Evolutionary conservation across 2,888 invertebrate species (phyloP), one percentile per base, ranked within the genome.

Genomic region (Nemurella pictetii): DNA sequence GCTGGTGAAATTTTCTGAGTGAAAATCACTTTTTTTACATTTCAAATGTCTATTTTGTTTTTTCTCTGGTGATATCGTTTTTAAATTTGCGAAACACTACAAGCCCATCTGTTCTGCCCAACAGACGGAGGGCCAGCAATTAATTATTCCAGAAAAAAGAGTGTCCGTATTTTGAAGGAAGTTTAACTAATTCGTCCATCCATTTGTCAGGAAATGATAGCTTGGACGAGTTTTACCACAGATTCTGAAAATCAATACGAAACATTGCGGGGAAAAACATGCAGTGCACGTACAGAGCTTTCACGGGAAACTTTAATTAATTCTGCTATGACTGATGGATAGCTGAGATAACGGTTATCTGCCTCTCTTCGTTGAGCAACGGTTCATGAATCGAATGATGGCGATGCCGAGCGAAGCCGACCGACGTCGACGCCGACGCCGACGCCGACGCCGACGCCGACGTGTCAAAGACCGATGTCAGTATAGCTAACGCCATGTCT

Each of bases 181-280:
- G 28, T 78, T 75, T 28, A 27, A n/a, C 26, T 28, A 78, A 78
- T 78, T 78, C 28, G n/a, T 28, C 12, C 5, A n/a, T 27, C 78
- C 28, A 30, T 78, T 78, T 78, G 28, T 30, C 75, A 78, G 28
- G 78, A 27, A 20, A 78, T 78, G 78, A 78, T 78, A 27, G 78
- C 78, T 28, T n/a, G 78, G 78, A 27, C n/a, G 28, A 29, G n/a
- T 12, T 55, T 55, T 4, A 78, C 78, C 78, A 30, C 28, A 78
- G 29, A 78, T 75, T 75, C 26, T 0, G 15, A 75, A 75, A 75
- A 75, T 75, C 75, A 28, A 75, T 75, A 25, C 27, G 75, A 55
- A 55, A 55, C 55, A 55, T 55, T 55, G 9, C 32, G 55, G 55
- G 55, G 55, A 55, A 55, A 55, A 55, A 55, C 15, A 55, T 55